These are phyloP conservation scores for Drosophila novamexicana DNA, from an alignment of 1,140 invertebrate genomes.

Conservation along the genomic window DNA sequence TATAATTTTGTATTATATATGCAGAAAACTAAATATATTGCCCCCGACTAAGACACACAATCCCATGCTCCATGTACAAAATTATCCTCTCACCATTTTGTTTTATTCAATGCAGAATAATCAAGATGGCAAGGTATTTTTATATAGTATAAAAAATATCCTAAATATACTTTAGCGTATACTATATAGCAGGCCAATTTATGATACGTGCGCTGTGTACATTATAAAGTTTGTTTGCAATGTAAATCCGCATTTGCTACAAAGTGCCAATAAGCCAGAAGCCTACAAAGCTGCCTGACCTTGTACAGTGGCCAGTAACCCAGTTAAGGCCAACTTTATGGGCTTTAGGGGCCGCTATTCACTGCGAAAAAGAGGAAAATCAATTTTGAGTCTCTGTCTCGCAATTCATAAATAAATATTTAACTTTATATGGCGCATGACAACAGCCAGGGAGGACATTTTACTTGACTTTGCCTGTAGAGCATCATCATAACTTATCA, in stretches of 20 bases:
- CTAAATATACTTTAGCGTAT: background rate
- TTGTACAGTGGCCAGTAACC: constrained; percentile 16
- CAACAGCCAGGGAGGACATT: constrained; percentile 45
- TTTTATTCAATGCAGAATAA: no score
- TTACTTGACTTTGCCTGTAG: constrained; percentile 2
- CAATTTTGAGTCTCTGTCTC: constrained; percentile 26
- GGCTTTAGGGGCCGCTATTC: constrained; percentile 16
- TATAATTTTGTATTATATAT: no score
- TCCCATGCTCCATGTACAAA: no score
- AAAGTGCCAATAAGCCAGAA: constrained; percentile 12
- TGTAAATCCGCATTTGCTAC: background rate
- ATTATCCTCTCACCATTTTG: no score
- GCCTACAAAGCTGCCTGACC: constrained; percentile 14
- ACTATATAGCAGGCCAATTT: constrained; percentile 1
- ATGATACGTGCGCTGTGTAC: constrained; percentile 2
- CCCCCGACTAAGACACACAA: no score
- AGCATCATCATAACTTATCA: constrained; percentile 1
- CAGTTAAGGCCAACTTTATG: constrained; percentile 14
- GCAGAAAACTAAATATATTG: no score
- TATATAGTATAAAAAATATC: background rate
- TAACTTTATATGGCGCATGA: constrained; percentile 61
- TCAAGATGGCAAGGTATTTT: no score
- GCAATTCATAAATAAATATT: constrained; percentile 52
- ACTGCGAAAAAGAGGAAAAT: constrained; percentile 15
- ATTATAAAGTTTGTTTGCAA: constrained; percentile 1